Conservation (phyloP, 2,797 vertebrate genomes). For the Adrianichthys oophorus region DNA sequence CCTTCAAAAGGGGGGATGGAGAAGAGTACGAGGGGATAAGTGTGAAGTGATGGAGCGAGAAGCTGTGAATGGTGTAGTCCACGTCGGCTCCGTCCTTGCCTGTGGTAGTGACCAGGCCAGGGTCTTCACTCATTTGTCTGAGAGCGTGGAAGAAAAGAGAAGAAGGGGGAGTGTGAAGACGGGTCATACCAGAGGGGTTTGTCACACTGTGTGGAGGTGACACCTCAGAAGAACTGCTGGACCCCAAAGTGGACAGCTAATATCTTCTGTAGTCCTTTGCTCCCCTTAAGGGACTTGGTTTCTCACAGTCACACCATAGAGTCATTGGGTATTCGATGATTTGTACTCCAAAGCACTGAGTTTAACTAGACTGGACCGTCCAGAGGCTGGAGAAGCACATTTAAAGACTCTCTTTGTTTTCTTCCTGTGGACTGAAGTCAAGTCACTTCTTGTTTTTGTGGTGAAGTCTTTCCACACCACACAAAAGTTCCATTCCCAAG, state of each 20-base stretch:
- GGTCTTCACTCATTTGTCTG: constrained; percentile 69
- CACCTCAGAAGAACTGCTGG: constrained; percentile 68
- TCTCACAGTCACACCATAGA: constrained; percentile 67
- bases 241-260: constrained; percentile 57
- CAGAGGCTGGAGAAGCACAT: constrained; percentile 39
- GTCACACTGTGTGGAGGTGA: constrained; percentile 76
- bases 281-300: constrained; percentile 54
- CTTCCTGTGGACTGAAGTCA: constrained; percentile 54
- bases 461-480: constrained; percentile 74
- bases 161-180: constrained; percentile 60
- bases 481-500: constrained; percentile 71
- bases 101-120: constrained; percentile 64
- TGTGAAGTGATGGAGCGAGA: constrained; percentile 73
- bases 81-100: constrained; percentile 71
- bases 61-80: constrained; percentile 62
- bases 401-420: constrained; percentile 70
- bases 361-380: constrained; percentile 43
- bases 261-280: constrained; percentile 43
- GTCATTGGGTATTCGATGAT: constrained; percentile 40
- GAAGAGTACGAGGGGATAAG: constrained; percentile 37
- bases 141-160: constrained; percentile 47
- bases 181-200: constrained; percentile 68
- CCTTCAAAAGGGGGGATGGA: constrained; percentile 41
- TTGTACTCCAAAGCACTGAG: constrained; percentile 43
- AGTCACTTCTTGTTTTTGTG: constrained; percentile 61